A percentile compares a stretch with the other conserved stretches of the same genome.
phyloP scores from a whole-genome alignment of 1,140 invertebrate species.

The Cataglyphis hispanica region DNA sequence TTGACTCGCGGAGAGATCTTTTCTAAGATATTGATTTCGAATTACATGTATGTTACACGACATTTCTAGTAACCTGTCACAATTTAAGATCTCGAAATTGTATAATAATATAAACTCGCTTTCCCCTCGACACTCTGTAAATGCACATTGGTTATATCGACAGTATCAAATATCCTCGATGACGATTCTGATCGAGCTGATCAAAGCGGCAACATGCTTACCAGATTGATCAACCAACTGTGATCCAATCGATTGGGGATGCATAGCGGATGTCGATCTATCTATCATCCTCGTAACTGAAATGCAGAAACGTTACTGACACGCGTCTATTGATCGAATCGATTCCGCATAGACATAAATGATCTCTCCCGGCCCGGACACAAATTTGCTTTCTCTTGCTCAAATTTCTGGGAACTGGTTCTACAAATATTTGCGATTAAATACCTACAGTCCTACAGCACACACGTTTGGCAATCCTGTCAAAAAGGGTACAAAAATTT shows the following conservation, averaged over 20 bases:
- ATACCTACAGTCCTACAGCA: background rate
- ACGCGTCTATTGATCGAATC: constrained; percentile 27
- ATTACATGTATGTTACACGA: background rate
- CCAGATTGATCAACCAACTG: constrained; percentile 39
- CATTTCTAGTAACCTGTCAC: too few relatives aligned
- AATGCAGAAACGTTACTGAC: constrained; percentile 8
- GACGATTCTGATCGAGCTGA: constrained; percentile 28
- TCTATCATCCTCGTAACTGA: constrained; percentile 13
- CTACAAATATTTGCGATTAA: background rate
- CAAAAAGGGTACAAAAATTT: background rate
- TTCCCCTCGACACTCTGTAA: too few relatives aligned
- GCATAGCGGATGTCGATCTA: constrained; percentile 3
- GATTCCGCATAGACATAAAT: background rate
- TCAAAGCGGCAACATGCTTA: constrained; percentile 6
- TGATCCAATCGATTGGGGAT: constrained; percentile 26
- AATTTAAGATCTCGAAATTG: constrained; percentile 1
- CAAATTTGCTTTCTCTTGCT: background rate
- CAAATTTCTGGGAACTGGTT: background rate
- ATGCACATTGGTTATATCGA: constrained; percentile 1
- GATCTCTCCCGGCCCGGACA: background rate
- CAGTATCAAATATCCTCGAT: constrained; percentile 19
- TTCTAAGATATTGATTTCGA: background rate
- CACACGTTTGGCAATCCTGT: background rate
- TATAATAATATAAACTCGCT: background rate
- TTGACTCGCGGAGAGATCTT: background rate